Evolutionary conservation across 2,797 vertebrate genomes (phyloP).

Genomic region (Karalla daura): DNA sequence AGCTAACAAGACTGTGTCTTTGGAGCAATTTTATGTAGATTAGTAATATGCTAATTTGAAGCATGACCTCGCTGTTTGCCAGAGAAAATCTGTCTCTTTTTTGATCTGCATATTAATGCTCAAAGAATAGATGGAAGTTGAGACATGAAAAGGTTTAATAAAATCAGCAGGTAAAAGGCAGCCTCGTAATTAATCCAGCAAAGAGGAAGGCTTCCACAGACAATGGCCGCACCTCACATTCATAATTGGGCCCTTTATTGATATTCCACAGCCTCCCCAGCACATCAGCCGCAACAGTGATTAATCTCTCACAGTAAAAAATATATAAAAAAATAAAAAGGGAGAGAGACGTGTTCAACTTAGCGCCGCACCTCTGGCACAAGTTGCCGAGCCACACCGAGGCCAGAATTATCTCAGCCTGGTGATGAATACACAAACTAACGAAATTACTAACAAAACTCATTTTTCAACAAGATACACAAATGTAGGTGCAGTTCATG

Average conservation of each 20-base stretch:
- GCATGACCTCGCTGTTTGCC: slow-evolving; percentile 79
- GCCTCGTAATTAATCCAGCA: slow-evolving; percentile 76
- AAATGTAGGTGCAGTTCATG: slow-evolving; percentile 54
- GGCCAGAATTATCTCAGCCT: slow-evolving; percentile 27
- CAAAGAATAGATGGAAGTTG: slow-evolving; percentile 74
- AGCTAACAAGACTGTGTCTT: slow-evolving; percentile 75
- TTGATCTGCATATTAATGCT: slow-evolving; percentile 84
- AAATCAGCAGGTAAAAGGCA: slow-evolving; percentile 80
- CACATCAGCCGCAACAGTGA: slow-evolving; percentile 67
- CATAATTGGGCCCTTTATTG: slow-evolving; percentile 80
- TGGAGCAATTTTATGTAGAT: slow-evolving; percentile 80
- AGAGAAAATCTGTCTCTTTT: slow-evolving; percentile 74
- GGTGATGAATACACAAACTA: slow-evolving; percentile 66
- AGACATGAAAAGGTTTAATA: slow-evolving; percentile 81
- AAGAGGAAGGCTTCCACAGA: slow-evolving; percentile 71
- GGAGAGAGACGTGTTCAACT: slow-evolving; percentile 42
- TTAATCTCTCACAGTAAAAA: slow-evolving; percentile 62
- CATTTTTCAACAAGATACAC: slow-evolving; percentile 70
- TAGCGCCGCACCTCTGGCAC: slow-evolving; percentile 34
- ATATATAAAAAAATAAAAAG: slow-evolving; percentile 1
- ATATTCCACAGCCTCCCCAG: slow-evolving; percentile 71
- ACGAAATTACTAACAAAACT: slow-evolving; percentile 72
- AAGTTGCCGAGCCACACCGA: slow-evolving; percentile 23
- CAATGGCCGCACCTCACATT: slow-evolving; percentile 70
- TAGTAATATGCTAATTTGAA: slow-evolving; percentile 79